phyloP scores from a whole-genome alignment of 2,113 vertebrate species.

The Blennius ocellaris region DNA sequence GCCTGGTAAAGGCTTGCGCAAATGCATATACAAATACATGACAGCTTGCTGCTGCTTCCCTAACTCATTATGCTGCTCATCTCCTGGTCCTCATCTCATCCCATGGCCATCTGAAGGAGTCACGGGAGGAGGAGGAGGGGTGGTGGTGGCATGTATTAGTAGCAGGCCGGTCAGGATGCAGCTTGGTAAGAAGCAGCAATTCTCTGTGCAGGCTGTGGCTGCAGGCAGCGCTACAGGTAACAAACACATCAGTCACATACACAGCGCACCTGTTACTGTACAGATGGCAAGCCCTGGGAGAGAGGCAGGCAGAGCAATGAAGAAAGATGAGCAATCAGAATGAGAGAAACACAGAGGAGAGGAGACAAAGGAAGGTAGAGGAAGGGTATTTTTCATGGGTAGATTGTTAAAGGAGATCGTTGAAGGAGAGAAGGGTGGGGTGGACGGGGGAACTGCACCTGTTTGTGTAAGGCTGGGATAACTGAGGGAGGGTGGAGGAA shows the following conservation, averaged over 20 bases:
- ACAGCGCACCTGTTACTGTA: constrained; percentile 75
- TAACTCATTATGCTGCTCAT: constrained; percentile 37
- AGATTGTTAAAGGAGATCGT: constrained; percentile 54
- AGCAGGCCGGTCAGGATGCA: constrained; percentile 49
- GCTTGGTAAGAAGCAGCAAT: constrained; percentile 44
- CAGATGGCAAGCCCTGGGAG: constrained; percentile 76
- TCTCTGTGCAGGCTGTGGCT: constrained; percentile 50
- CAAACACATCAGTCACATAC: constrained; percentile 77
- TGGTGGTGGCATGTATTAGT: neutral
- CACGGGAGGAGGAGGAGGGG: constrained; percentile 10
- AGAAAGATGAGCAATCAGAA: constrained; percentile 75
- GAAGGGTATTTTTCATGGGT: constrained; percentile 55
- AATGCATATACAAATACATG: constrained; percentile 40
- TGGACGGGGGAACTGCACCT: constrained; percentile 34
- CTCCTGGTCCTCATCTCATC: constrained; percentile 7
- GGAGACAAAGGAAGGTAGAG: constrained; percentile 47
- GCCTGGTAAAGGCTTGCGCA: constrained; percentile 44
- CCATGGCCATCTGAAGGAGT: constrained; percentile 29
- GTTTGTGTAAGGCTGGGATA: constrained; percentile 39
- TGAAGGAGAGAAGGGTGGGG: neutral
- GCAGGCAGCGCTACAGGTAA: constrained; percentile 76
- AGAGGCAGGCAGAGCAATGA: constrained; percentile 66
- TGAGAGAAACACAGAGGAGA: constrained; percentile 45
- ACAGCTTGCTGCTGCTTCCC: constrained; percentile 39
- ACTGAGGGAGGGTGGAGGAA: neutral